These are phyloP conservation scores for Amazona vittata DNA, from an alignment of 2,113 vertebrate genomes.

Conservation along the genomic window DNA sequence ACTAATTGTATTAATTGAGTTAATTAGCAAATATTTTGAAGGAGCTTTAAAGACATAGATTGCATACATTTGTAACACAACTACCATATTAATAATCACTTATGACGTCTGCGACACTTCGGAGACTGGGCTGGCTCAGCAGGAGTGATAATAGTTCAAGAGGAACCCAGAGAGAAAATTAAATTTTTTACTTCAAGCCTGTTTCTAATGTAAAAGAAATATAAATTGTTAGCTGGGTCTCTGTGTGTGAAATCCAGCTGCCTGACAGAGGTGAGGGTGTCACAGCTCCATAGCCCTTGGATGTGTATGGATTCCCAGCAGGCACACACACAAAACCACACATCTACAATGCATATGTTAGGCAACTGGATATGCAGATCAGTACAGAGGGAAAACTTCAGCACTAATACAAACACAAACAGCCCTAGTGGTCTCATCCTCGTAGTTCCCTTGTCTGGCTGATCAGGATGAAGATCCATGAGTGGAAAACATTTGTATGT, in stretches of 20 bases:
- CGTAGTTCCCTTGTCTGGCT: background rate
- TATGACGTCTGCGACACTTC: no score
- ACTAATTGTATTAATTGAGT: constrained; percentile 46
- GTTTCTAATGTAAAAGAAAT: background rate
- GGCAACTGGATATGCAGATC: background rate
- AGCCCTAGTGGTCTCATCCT: background rate
- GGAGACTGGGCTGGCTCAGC: background rate
- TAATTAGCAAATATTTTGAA: constrained; percentile 48
- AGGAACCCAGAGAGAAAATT: background rate
- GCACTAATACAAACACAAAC: background rate
- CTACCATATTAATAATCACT: no score
- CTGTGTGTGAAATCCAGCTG: background rate
- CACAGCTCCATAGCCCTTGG: accelerated
- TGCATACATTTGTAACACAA: no score
- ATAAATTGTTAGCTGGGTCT: background rate
- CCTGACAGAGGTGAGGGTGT: background rate
- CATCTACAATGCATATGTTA: accelerated
- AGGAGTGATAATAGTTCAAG: background rate
- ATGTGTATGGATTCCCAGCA: background rate
- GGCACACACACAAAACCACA: background rate
- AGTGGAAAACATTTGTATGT: background rate
- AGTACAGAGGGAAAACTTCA: background rate
- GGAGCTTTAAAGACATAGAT: background rate
- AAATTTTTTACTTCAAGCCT: background rate
- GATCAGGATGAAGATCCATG: background rate